A percentile compares a stretch with the other conserved stretches of the same genome.
These are phyloP conservation scores for Intellagama lesueurii DNA, from an alignment of 2,797 vertebrate species.

Conservation along the genomic window DNA sequence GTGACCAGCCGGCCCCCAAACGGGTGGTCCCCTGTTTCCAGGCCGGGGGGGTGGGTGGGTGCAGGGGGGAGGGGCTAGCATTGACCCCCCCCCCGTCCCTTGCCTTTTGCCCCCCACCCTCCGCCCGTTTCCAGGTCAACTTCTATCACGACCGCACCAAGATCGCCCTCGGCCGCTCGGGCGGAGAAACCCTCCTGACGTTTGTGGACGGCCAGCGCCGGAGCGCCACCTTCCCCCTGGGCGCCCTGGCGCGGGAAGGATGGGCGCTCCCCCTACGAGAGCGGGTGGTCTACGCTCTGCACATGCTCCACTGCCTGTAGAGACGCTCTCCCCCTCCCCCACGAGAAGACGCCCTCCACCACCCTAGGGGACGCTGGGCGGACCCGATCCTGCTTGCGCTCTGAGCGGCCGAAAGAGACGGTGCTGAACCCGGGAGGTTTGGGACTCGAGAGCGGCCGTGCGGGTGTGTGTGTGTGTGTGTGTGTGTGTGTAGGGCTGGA, in stretches of 20 bases:
- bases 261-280: not conserved
- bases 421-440: too few relatives aligned
- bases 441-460: too few relatives aligned
- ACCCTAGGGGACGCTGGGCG: not conserved
- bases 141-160: constrained; percentile 7
- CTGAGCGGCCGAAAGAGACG: too few relatives aligned
- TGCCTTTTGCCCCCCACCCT: not conserved
- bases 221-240: not conserved
- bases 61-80: too few relatives aligned
- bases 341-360: not conserved
- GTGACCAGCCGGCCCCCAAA: too few relatives aligned
- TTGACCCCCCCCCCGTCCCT: too few relatives aligned
- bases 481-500: not conserved
- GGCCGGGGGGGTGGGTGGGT: too few relatives aligned
- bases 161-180: constrained; percentile 14
- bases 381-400: not conserved
- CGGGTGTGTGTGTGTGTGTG: too few relatives aligned
- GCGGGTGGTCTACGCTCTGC: not conserved
- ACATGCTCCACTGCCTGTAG: constrained; percentile 35
- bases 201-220: constrained; percentile 5
- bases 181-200: constrained; percentile 4
- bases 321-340: not conserved
- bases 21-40: too few relatives aligned
- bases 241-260: not conserved
- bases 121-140: constrained; percentile 44